phyloP scores from a whole-genome alignment of 2,113 vertebrate species.

The Archocentrus centrarchus region DNA sequence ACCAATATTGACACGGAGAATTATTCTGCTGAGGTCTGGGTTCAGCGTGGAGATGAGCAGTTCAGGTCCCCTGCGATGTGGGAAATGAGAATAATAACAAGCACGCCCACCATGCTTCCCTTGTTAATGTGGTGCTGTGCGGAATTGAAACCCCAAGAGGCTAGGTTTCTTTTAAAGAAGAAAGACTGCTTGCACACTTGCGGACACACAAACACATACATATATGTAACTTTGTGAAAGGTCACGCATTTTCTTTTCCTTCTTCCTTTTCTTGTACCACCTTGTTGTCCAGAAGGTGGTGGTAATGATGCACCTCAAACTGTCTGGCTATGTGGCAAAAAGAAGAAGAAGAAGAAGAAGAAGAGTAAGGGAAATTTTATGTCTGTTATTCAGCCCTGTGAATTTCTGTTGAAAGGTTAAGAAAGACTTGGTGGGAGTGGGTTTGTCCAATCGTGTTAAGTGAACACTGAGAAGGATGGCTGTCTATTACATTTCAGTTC shows the following conservation, averaged over 20 bases:
- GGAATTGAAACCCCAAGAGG: constrained; percentile 25
- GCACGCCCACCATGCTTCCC: neutral
- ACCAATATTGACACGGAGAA: constrained; percentile 32
- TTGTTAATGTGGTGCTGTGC: constrained; percentile 38
- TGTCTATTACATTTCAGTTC: neutral
- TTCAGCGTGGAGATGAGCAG: constrained; percentile 22
- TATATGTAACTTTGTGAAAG: neutral
- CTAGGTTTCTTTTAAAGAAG: neutral
- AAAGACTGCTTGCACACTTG: neutral
- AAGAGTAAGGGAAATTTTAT: neutral
- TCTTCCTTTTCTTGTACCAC: neutral
- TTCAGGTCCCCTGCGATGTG: constrained; percentile 38
- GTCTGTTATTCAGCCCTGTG: neutral
- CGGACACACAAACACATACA: neutral
- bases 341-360: neutral
- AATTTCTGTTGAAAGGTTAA: neutral
- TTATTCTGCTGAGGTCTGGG: constrained; percentile 39
- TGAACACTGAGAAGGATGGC: neutral
- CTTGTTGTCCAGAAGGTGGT: neutral
- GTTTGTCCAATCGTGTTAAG: neutral
- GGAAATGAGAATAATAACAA: constrained; percentile 47
- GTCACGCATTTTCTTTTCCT: neutral
- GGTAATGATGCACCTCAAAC: neutral
- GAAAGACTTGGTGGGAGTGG: neutral
- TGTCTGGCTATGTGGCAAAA: neutral